A percentile compares a stretch with the other conserved stretches of the same genome.
Conservation (phyloP, 2,888 invertebrate species). For the Spisula subtruncata region DNA sequence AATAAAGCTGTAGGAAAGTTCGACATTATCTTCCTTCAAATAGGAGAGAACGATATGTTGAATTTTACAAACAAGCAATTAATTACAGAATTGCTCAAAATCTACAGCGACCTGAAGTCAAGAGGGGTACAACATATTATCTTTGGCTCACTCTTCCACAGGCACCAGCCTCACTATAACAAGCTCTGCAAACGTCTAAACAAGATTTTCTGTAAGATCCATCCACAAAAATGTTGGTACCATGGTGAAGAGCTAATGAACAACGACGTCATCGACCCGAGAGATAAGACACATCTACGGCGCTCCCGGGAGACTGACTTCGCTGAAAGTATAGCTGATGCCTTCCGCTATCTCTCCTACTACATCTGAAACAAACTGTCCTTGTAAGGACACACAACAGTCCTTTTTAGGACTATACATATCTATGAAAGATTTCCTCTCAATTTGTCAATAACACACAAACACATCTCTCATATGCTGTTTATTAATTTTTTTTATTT, state of each 20-base stretch:
- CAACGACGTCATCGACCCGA: background rate
- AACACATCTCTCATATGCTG: no score
- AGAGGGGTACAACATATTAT: background rate
- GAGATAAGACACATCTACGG: background rate
- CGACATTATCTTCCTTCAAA: background rate
- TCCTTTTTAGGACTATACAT: no score
- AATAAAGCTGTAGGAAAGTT: background rate
- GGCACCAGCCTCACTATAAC: background rate
- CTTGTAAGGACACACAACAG: background rate
- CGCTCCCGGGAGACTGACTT: background rate
- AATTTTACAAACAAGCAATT: background rate
- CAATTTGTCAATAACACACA: no score
- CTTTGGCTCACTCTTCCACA: background rate
- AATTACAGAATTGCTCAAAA: background rate
- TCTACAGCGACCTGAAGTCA: background rate
- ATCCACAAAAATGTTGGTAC: background rate
- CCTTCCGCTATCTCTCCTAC: background rate
- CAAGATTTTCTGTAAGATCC: background rate
- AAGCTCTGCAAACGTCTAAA: background rate
- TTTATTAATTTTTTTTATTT: no score
- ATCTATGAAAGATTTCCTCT: no score
- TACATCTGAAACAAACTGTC: background rate
- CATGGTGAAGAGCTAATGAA: background rate
- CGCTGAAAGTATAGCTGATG: background rate
- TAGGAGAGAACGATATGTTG: background rate